Conservation (phyloP, 2,797 vertebrate genomes). For the Cryptoprocta ferox region DNA sequence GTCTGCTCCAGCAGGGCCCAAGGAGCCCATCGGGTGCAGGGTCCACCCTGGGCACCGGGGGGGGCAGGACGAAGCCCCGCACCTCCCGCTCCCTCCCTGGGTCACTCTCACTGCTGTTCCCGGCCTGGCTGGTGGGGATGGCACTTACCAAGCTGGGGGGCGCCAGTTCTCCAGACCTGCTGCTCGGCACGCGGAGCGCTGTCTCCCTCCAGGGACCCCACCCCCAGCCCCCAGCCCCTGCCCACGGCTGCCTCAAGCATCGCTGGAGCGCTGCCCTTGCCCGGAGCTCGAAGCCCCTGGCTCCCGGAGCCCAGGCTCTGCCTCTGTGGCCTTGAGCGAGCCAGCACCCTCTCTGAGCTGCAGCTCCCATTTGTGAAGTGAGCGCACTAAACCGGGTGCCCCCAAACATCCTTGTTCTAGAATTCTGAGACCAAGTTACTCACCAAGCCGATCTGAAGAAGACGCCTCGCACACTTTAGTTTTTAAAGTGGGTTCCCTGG, state of each 20-base stretch:
- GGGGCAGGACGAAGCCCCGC: background rate
- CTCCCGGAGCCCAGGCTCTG: background rate
- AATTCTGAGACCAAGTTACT: too few species aligned
- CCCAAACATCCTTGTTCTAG: background rate
- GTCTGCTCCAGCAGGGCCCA: background rate
- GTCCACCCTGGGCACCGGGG: background rate
- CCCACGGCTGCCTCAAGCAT: fast-evolving
- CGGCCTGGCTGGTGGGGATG: background rate
- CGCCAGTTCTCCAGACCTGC: background rate
- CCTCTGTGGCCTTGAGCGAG: background rate
- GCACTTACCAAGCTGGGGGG: background rate
- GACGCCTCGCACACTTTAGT: fast-evolving
- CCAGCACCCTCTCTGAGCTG: background rate
- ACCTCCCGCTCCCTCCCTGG: background rate
- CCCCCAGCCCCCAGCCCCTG: background rate
- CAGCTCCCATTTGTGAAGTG: background rate
- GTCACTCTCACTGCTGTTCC: background rate
- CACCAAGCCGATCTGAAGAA: fast-evolving
- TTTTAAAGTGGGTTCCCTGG: fast-evolving
- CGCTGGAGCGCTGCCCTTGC: background rate
- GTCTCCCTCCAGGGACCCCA: background rate
- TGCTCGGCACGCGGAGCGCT: fast-evolving
- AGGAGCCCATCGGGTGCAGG: background rate
- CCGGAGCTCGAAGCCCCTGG: background rate
- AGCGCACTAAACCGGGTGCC: fast-evolving